Evolutionary conservation across 2,888 invertebrate species (phyloP).

Genomic region (Eupithecia pulchellata): DNA sequence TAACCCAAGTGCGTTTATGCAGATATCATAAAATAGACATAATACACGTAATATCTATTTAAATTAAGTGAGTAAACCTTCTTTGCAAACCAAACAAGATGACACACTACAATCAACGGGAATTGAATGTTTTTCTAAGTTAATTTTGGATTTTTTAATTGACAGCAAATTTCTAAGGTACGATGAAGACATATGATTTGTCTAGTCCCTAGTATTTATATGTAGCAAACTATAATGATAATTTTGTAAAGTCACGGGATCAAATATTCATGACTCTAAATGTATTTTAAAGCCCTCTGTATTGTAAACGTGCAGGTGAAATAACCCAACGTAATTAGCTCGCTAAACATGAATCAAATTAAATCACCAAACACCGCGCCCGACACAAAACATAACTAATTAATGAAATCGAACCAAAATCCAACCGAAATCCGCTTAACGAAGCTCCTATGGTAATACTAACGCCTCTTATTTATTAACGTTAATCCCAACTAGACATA

Average conservation of each 20-base stretch:
- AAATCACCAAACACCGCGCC: constrained; percentile 50
- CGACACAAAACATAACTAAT: constrained; percentile 60
- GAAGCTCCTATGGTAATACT: constrained; percentile 64
- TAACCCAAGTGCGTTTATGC: too few species aligned
- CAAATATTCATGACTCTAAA: constrained; percentile 2
- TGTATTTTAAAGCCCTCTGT: not conserved
- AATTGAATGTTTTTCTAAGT: too few species aligned
- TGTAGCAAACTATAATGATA: not conserved
- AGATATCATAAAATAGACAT: not conserved
- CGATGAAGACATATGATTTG: too few species aligned
- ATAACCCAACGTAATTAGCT: constrained; percentile 26
- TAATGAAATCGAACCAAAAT: constrained; percentile 65
- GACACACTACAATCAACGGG: too few species aligned
- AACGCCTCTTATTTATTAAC: constrained; percentile 78
- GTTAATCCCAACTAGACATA: constrained; percentile 60
- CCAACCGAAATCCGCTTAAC: constrained; percentile 72
- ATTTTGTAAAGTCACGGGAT: not conserved
- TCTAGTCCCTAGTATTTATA: not conserved
- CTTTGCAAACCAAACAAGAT: not conserved
- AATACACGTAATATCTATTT: too few species aligned
- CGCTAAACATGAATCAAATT: constrained; percentile 42
- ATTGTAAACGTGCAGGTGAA: constrained; percentile 5
- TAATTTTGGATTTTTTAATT: not conserved
- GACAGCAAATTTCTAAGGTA: not conserved
- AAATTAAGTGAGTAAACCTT: not conserved